Conservation (phyloP, 1,140 invertebrate genomes). For the Caenorhabditis tropicalis region DNA sequence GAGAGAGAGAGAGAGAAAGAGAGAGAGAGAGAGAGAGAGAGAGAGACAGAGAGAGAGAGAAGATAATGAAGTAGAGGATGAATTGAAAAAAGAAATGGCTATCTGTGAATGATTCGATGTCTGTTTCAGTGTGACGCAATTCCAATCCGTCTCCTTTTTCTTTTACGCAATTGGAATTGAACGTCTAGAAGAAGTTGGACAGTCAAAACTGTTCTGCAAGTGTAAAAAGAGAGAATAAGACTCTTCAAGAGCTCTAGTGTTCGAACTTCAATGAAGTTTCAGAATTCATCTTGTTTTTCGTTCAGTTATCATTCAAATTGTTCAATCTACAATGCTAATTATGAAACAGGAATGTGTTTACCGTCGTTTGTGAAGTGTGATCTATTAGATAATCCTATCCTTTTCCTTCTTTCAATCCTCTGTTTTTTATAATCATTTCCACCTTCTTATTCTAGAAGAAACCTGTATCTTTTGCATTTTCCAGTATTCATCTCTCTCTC, state of each 20-base stretch:
- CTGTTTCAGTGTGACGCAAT: slow-evolving; percentile 34
- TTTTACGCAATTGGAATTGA: not conserved
- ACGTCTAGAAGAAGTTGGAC: too few species aligned
- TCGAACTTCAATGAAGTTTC: too few species aligned
- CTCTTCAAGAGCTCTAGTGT: too few species aligned
- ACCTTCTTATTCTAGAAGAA: not conserved
- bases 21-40: not conserved
- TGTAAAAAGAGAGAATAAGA: too few species aligned
- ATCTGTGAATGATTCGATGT: not conserved
- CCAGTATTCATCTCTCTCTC: too few species aligned
- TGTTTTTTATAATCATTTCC: not conserved
- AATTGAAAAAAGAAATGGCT: not conserved
- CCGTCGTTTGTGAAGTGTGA: slow-evolving; percentile 8
- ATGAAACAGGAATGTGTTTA: not conserved
- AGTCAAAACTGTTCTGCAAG: too few species aligned
- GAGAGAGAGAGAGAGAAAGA: not conserved
- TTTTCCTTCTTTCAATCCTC: not conserved
- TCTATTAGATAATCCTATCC: slow-evolving; percentile 17
- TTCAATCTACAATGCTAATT: not conserved
- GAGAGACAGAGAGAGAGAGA: not conserved
- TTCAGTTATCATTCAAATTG: not conserved
- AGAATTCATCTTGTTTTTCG: too few species aligned
- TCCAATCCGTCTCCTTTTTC: too few species aligned
- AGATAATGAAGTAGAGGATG: not conserved
- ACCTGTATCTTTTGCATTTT: not conserved